Evolutionary conservation across 2,113 vertebrate species (phyloP).

Genomic region (Pterophyllum scalare): DNA sequence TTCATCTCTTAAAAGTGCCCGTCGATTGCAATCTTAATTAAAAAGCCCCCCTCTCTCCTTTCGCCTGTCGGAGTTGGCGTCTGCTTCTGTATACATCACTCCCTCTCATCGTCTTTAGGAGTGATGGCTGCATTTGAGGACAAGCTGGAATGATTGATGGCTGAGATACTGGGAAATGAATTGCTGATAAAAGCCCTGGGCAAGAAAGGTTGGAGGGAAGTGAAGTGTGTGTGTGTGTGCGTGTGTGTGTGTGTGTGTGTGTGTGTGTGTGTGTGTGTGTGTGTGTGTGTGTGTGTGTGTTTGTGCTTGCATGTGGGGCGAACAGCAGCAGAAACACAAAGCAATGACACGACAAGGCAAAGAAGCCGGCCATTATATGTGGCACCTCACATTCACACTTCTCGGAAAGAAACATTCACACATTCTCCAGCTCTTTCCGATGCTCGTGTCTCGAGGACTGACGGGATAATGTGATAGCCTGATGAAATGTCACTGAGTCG

Average conservation of each 20-base stretch:
- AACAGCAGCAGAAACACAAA: constrained; percentile 25
- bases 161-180: constrained; percentile 75
- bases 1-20: constrained; percentile 60
- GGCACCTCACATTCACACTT: constrained; percentile 43
- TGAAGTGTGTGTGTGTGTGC: neutral
- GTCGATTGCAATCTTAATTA: constrained; percentile 78
- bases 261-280: neutral
- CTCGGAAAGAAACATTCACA: constrained; percentile 27
- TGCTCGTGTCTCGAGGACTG: constrained; percentile 15
- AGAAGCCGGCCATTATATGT: constrained; percentile 51
- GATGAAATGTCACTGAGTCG: constrained; percentile 53
- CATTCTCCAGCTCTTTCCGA: constrained; percentile 23
- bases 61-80: constrained; percentile 35
- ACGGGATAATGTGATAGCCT: constrained; percentile 48
- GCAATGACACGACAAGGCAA: constrained; percentile 43
- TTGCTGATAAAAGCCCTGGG: constrained; percentile 75
- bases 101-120: constrained; percentile 53
- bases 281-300: neutral
- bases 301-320: neutral
- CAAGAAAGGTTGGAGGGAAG: constrained; percentile 54
- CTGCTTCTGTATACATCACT: constrained; percentile 55
- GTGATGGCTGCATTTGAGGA: constrained; percentile 63
- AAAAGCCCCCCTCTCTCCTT: constrained; percentile 52
- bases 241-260: neutral
- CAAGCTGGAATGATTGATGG: constrained; percentile 73